Base-by-base conservation (phyloP, 2,113 vertebrate species). In the Pterophyllum scalare region DNA sequence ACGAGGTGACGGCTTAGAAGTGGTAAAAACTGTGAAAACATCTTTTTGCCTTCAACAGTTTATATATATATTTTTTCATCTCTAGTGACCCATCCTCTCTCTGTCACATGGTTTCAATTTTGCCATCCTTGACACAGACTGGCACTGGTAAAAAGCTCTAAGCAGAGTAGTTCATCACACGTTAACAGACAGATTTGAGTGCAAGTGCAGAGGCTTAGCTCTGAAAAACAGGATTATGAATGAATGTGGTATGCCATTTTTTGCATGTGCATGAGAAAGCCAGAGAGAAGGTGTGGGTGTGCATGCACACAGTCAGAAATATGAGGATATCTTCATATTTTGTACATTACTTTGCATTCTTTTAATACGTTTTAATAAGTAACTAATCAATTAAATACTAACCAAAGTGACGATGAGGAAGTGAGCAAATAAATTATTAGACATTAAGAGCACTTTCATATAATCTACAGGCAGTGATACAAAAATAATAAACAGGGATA, bases 141-240 rank as follows among this genome's bases (percentile, higher is more conserved):
- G 62, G 75, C 24, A 52, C 77, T 43, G 19, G 28, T 59, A 31
- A 76, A 77, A 26, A 38, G 75, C 1, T 64, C 65, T 83, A 3
- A 40, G n/a, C n/a, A 20, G 65, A 12, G 19, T 31, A 77, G 43
- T 56, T 0, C 4, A 2, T 59, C 72, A 72, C 57, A 81, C 60
- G 75, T n/a, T 1, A 43, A 89, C 88, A 87, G 61, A 78, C 80
- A 72, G 59, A 80, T 88, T 87, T 93, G 67, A 89, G 74, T 72
- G 35, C 28, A 40, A 17, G 52, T 64, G 60, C 77, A 28, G 54
- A 61, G 82, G 76, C 79, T 82, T 81, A 38, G 76, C 76, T 78
- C 17, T 26, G 65, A 79, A 76, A 90, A 91, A 1, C 82, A 82
- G 58, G 84, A 80, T 90, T 90, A 84, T 89, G 84, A 88, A 85